Evolutionary conservation across 2,113 vertebrate genomes (phyloP).

Genomic region (Chloropsis cyanopogon): DNA sequence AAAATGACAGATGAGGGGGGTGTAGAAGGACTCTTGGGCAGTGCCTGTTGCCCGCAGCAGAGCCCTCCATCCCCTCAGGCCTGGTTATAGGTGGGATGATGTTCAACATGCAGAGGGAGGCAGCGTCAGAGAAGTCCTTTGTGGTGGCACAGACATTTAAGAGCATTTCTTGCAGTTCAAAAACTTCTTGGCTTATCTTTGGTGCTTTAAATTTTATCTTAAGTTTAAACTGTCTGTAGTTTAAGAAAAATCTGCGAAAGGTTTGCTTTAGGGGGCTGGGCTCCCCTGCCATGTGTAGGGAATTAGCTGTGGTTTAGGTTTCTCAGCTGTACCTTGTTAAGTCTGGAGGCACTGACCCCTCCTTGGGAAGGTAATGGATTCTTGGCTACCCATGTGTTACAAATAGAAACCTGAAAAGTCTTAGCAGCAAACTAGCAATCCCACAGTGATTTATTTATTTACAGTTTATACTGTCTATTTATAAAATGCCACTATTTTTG

Average conservation of each 20-base stretch:
- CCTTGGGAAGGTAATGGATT: neutral
- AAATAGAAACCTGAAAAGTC: neutral
- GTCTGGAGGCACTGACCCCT: neutral
- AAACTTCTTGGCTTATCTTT: neutral
- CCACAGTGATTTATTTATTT: neutral
- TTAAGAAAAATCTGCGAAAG: neutral
- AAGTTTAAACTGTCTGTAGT: neutral
- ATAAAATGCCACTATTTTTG: neutral
- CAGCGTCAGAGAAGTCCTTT: neutral
- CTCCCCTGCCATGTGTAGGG: accelerated
- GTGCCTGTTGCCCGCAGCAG: neutral
- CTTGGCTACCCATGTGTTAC: accelerated
- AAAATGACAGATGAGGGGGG: accelerated
- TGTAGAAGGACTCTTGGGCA: too few relatives aligned
- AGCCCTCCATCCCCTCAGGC: accelerated
- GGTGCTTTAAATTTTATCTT: neutral
- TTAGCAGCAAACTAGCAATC: neutral
- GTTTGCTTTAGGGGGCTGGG: neutral
- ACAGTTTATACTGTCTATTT: accelerated
- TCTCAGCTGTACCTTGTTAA: neutral
- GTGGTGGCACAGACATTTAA: neutral
- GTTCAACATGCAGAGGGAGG: neutral
- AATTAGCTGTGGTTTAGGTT: neutral
- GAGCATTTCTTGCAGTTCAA: neutral
- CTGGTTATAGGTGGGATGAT: accelerated